Percentiles rank a stretch among this genome's conserved stretches.
These are phyloP conservation scores for Leucania comma DNA, from an alignment of 2,888 invertebrate genomes.

Conservation along the genomic window DNA sequence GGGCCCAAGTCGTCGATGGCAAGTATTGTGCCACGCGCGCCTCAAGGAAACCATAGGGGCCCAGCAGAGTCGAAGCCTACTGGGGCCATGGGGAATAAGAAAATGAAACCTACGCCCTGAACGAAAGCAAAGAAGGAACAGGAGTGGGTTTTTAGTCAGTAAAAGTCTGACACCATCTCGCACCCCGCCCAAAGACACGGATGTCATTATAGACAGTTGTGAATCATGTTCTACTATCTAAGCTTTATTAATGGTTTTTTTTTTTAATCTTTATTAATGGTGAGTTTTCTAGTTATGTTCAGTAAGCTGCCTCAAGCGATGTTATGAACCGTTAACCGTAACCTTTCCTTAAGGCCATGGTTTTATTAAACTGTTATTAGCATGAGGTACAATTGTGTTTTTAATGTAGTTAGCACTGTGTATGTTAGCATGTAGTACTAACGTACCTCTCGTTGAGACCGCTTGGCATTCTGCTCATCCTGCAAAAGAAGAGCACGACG, in stretches of 20 bases:
- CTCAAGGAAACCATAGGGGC: no score
- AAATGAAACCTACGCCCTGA: no score
- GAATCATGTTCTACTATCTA: slow-evolving; percentile 8
- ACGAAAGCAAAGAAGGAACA: no score
- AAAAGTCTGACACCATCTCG: no score
- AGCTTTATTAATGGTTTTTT: no score
- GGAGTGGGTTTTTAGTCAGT: no score
- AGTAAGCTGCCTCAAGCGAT: slow-evolving; percentile 32
- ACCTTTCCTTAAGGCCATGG: not conserved
- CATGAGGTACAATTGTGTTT: slow-evolving; percentile 34
- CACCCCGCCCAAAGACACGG: no score
- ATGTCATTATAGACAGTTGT: not conserved
- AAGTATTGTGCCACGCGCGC: no score
- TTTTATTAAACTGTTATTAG: slow-evolving; percentile 55
- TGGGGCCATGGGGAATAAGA: no score
- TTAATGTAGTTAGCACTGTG: slow-evolving; percentile 49
- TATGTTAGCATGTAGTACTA: slow-evolving; percentile 58
- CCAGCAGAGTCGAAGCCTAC: no score
- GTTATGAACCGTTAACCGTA: not conserved
- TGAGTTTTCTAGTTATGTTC: slow-evolving; percentile 29
- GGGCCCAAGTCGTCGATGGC: no score
- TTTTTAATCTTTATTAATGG: slow-evolving; percentile 11
- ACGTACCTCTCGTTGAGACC: slow-evolving; percentile 65
- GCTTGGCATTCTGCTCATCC: slow-evolving; percentile 64
- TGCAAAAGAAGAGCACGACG: slow-evolving; percentile 62